Evolutionary conservation across 1,140 invertebrate species (phyloP), one percentile per base, ranked within the genome.

Genomic region (Drosophila hydei): DNA sequence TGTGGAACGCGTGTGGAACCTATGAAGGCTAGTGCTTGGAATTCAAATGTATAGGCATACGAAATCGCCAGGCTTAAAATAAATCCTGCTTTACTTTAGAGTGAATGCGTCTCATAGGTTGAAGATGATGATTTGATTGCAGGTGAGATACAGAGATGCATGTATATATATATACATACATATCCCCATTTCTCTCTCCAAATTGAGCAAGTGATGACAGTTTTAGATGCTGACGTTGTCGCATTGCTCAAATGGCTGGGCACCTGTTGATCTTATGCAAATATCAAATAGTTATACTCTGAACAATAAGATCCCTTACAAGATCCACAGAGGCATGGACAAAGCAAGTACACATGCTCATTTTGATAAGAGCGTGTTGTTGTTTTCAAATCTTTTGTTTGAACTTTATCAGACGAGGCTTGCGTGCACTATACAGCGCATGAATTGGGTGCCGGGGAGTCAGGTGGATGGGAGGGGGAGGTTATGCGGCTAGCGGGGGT

Each of bases 181-280:
- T 18, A 40, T 4, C n/a, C 6, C 38, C 14, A 4, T n/a, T 14
- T 14, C 4, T 7, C n/a, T 16, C n/a, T 16, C 38, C 14, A 3
- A 42, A 42, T 16, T 14, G 54, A 42, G 69, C 62, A 58, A 72
- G 16, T 47, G 62, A 19, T 52, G 69, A 45, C 47, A 30, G 18
- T 47, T 72, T 72, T 67, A 59, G 69, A 72, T 72, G 70, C 50
- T 68, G 69, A 64, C 18, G 36, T 48, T 55, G 70, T 52, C 62
- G 27, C 59, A 74, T 81, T 67, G 74, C 75, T 11, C 36, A 72
- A 80, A 18, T 21, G n/a, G 58, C 38, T 62, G 61, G 67, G 74
- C 74, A 88, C 83, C 77, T 88, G 74, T 78, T 87, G 81, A 81
- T 81, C 81, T 81, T 75, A 40, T 75, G 81, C 83, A 87, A 87